Percentiles rank a stretch among this genome's conserved stretches.
Conservation (phyloP, 2,797 vertebrate species). For the Hydrophis major region DNA sequence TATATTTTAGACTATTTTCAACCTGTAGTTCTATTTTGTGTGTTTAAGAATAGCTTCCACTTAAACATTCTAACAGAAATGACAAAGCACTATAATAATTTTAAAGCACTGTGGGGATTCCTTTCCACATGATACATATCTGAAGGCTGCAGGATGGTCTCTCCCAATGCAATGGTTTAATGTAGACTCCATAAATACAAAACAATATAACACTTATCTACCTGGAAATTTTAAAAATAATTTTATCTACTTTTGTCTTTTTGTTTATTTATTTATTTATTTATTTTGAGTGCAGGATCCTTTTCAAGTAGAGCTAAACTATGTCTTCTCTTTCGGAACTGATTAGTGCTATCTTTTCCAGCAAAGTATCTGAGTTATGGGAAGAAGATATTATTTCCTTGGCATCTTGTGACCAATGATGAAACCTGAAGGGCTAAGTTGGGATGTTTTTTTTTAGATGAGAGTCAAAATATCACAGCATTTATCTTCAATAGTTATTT, state of each 20-base stretch:
- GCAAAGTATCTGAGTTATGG: slow-evolving; percentile 27
- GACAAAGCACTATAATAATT: not conserved
- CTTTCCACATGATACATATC: not conserved
- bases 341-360: slow-evolving; percentile 23
- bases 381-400: slow-evolving; percentile 17
- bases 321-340: slow-evolving; percentile 19
- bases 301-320: slow-evolving; percentile 16
- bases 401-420: slow-evolving; percentile 11
- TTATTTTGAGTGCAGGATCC: not conserved
- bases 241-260: not conserved
- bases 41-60: not conserved
- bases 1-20: not conserved
- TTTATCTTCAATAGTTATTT: slow-evolving; percentile 1
- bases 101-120: not conserved
- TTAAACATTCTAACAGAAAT: not conserved
- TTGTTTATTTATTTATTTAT: not conserved
- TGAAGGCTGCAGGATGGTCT: not conserved
- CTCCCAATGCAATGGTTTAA: not conserved
- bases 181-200: not conserved
- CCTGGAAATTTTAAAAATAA: slow-evolving; percentile 12
- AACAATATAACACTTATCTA: not conserved
- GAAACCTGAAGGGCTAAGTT: slow-evolving; percentile 17
- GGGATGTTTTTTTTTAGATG: not conserved
- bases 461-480: not conserved
- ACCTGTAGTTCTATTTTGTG: not conserved